A percentile compares a stretch with the other conserved stretches of the same genome.
Conservation (phyloP, 2,797 vertebrate genomes). For the Oreortyx pictus region DNA sequence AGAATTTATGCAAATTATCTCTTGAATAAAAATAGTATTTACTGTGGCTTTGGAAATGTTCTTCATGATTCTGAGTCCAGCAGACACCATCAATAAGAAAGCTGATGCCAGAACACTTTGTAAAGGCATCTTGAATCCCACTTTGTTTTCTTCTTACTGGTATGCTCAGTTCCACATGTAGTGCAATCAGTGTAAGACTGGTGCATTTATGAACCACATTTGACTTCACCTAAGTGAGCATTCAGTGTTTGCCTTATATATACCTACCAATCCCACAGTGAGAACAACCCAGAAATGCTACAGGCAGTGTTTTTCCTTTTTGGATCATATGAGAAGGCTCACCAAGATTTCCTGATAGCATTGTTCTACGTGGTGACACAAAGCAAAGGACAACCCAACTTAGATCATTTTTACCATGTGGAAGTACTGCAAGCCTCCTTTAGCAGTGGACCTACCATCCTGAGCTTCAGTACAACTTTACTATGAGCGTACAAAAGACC, state of each 20-base stretch:
- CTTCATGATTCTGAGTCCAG: not conserved
- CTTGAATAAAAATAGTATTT: slow-evolving; percentile 38
- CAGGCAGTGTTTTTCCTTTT: not conserved
- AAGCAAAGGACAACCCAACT: not conserved
- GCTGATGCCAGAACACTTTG: not conserved
- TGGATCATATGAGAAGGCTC: not conserved
- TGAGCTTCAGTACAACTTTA: not conserved
- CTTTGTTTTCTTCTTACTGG: not conserved
- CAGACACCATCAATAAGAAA: not conserved
- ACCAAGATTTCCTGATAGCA: not conserved
- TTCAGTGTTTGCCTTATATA: not conserved
- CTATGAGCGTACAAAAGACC: not conserved
- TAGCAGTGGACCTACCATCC: not conserved
- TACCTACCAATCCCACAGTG: not conserved
- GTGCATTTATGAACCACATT: not conserved
- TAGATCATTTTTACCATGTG: not conserved
- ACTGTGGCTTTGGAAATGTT: not conserved
- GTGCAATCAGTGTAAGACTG: not conserved
- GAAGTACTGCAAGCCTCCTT: not conserved
- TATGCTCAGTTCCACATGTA: not conserved
- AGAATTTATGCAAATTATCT: not conserved
- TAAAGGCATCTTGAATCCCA: not conserved
- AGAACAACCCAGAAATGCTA: not conserved
- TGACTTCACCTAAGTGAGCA: not conserved
- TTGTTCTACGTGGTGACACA: not conserved